Conservation (phyloP, 2,113 vertebrate genomes). For the Brachypteracias leptosomus region DNA sequence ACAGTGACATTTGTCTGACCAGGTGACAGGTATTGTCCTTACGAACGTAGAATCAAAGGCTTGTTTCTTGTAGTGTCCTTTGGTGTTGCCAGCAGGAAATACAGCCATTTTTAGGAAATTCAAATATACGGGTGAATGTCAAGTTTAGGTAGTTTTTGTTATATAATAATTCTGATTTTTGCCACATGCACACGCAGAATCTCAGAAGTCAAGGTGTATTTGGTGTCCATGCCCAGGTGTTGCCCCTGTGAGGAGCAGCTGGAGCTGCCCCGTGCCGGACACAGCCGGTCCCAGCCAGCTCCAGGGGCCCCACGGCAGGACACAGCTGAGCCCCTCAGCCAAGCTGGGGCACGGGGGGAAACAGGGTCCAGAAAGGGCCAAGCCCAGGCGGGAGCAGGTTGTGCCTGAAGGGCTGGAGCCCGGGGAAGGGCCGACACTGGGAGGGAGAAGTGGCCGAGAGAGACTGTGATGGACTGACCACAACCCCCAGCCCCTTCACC, state of each 20-base stretch:
- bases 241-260: neutral
- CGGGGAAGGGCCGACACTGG: neutral
- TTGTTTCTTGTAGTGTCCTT: neutral
- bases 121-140: neutral
- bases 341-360: neutral
- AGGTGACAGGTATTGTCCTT: neutral
- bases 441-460: neutral
- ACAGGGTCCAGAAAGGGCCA: neutral
- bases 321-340: neutral
- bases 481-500: no score
- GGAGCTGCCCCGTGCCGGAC: no score
- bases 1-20: neutral
- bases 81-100: neutral
- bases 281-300: no score
- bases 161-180: neutral
- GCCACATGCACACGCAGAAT: fast-evolving
- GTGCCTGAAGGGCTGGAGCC: neutral
- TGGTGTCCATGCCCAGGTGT: neutral
- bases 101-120: neutral
- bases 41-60: neutral
- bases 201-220: neutral
- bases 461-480: no score
- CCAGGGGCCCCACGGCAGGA: no score
- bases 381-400: neutral
- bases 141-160: neutral